These are phyloP conservation scores for Muntiacus muntjak DNA, from an alignment of 2,113 vertebrate species.

Conservation along the genomic window DNA sequence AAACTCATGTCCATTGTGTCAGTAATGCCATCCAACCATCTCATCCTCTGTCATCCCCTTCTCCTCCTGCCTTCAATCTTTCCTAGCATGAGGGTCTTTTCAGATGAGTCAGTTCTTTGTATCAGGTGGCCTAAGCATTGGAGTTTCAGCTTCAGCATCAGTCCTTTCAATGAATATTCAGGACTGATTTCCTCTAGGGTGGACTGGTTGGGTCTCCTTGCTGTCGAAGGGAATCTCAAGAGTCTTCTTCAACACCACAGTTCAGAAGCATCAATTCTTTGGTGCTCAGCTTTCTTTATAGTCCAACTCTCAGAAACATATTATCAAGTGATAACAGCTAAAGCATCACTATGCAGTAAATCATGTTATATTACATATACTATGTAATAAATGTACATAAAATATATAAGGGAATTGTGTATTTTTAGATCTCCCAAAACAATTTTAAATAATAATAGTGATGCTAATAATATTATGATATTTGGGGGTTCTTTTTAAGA, in stretches of 20 bases:
- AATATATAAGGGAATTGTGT: not conserved
- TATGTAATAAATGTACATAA: not conserved
- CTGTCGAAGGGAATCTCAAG: not conserved
- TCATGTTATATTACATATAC: not conserved
- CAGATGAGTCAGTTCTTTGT: not conserved
- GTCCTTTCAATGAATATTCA: not conserved
- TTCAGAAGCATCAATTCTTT: not conserved
- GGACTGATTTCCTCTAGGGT: not conserved
- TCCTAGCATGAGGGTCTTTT: not conserved
- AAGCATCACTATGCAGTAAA: not conserved
- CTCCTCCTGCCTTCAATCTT: not conserved
- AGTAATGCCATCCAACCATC: not conserved
- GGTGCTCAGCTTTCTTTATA: not conserved
- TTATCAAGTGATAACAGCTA: not conserved
- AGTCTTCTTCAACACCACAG: not conserved
- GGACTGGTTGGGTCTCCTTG: not conserved
- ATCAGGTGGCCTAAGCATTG: not conserved
- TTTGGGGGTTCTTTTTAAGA: constrained; percentile 2
- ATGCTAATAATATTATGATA: not conserved
- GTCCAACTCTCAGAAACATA: not conserved
- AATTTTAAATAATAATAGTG: constrained; percentile 12
- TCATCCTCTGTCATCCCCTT: not conserved
- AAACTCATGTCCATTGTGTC: not conserved
- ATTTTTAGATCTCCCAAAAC: not conserved
- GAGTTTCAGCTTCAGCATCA: not conserved